These are phyloP conservation scores for Erebia epiphron DNA, from an alignment of 2,888 invertebrate genomes.

Conservation along the genomic window DNA sequence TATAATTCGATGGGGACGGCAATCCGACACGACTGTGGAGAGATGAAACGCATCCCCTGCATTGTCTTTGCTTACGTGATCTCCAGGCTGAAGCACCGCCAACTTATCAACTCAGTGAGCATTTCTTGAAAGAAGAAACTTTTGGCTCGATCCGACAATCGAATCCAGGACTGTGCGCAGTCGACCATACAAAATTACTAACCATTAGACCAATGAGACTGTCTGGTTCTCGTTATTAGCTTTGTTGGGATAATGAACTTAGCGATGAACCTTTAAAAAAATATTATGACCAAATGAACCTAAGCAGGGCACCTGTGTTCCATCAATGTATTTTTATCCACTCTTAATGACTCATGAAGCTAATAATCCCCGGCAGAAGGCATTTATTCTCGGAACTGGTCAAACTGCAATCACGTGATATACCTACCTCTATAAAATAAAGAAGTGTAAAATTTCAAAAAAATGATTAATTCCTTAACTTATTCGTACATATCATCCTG, in stretches of 20 bases:
- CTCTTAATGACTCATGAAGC: constrained; percentile 31
- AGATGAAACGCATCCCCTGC: too few relatives aligned
- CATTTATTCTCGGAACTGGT: constrained; percentile 30
- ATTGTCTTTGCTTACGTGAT: too few relatives aligned
- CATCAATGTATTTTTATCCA: constrained; percentile 29
- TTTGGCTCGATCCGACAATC: too few relatives aligned
- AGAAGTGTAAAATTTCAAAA: neutral
- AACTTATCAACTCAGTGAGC: too few relatives aligned
- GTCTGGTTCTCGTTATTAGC: neutral
- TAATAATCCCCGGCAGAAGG: constrained; percentile 19
- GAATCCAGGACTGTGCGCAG: too few relatives aligned
- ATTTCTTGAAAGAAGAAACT: too few relatives aligned
- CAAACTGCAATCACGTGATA: constrained; percentile 17
- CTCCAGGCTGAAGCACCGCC: too few relatives aligned
- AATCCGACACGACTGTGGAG: too few relatives aligned
- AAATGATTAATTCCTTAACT: neutral
- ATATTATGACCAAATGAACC: neutral
- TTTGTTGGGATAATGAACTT: neutral
- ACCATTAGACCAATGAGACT: too few relatives aligned
- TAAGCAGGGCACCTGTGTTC: constrained; percentile 13
- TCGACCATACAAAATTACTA: too few relatives aligned
- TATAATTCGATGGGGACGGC: too few relatives aligned
- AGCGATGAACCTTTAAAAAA: neutral
- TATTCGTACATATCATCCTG: neutral
- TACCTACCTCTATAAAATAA: neutral